Conservation (phyloP, 2,888 invertebrate species). For the Sipha maydis region DNA sequence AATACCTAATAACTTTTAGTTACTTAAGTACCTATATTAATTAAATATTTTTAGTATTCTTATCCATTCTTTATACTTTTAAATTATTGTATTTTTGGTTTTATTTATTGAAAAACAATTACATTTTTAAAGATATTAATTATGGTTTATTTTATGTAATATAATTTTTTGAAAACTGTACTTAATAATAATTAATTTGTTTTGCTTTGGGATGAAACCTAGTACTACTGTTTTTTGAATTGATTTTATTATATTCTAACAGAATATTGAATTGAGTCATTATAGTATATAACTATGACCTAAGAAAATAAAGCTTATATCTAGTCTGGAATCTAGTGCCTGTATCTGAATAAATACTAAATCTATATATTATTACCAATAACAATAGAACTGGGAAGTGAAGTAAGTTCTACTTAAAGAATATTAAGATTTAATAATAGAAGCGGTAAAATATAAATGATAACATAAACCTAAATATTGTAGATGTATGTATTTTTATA, state of each 20-base stretch:
- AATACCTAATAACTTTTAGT: constrained; percentile 32
- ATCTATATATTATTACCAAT: no score
- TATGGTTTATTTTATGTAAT: constrained; percentile 49
- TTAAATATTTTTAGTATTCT: constrained; percentile 36
- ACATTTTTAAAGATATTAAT: constrained; percentile 48
- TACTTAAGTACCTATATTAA: constrained; percentile 46
- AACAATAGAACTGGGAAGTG: no score
- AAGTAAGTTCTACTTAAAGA: no score
- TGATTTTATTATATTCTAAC: neutral
- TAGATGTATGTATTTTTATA: no score
- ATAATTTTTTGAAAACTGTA: constrained; percentile 53
- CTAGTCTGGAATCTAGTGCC: no score
- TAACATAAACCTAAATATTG: no score
- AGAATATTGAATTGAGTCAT: no score
- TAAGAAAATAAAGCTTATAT: no score
- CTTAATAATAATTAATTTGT: constrained; percentile 39
- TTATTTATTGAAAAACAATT: constrained; percentile 36
- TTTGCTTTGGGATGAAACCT: constrained; percentile 16
- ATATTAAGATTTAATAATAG: no score
- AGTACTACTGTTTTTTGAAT: neutral
- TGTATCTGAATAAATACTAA: no score
- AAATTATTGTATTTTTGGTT: constrained; percentile 41
- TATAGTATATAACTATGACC: no score
- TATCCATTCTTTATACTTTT: constrained; percentile 49
- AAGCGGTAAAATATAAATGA: no score